Base-by-base conservation (phyloP, 2,797 vertebrate genomes). In the Pogonophryne albipinna region DNA sequence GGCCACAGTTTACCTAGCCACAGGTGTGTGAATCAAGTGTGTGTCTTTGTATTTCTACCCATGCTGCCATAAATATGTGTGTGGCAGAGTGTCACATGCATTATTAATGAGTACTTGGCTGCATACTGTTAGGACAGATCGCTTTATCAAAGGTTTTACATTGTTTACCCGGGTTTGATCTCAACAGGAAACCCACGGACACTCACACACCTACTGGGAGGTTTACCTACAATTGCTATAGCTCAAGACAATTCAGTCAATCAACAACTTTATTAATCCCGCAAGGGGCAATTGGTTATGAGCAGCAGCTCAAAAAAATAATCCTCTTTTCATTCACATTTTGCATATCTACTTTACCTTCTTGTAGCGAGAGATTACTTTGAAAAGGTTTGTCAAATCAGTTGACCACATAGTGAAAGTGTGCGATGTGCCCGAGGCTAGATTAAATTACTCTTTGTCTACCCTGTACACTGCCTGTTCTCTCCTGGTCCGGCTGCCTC, bases 31-130 rank as follows among this genome's bases (percentile, higher is more conserved):
- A 63, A 71, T 71, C 56, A 71, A 72, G 38, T 62, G 42, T 74
- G 49, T 72, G 34, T 38, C 34, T 38, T 38, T 69, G 23, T 53
- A 59, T 71, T 74, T 59, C 67, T 55, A 38, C 66, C 52, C 61
- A 59, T 63, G 76, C 71, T 65, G 82, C 79, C 79, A 88, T 87
- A 89, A 89, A 84, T 87, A 88, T 69, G 59, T 75, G 76, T 74
- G 82, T 78, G 81, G 74, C 72, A 85, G 74, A 88, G 79, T 70
- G 80, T 71, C 56, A 17, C 79, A 84, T 93, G 83, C 65, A 91
- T 88, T 90, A 91, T 90, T 87, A 78, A 92, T 89, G 69, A 76
- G 68, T 42, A 76, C 71, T 83, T 78, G 68, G 81, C 76, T 77
- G 50, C 66, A 68, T 38, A 68, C 69, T 84, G 68, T 84, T 76